Base-by-base conservation (phyloP, 2,113 vertebrate species). In the Pelodiscus sinensis region DNA sequence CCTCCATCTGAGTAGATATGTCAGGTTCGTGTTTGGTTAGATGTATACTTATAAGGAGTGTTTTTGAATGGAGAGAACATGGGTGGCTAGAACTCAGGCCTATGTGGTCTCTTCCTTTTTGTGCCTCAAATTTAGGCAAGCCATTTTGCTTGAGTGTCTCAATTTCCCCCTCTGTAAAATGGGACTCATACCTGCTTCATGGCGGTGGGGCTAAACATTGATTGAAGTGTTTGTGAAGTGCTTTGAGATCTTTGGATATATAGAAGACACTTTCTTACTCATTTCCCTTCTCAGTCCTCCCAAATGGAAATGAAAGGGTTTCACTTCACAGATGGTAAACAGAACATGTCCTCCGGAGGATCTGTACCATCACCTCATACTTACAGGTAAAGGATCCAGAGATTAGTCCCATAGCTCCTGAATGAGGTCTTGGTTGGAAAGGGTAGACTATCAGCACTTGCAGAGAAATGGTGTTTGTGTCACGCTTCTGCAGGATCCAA, bases 301-400 rank as follows among this genome's bases (percentile, higher is more conserved):
- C 99, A 99, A 93, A 98, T 99, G 98, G 99, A 99, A 97, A 98
- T 99, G 98, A 99, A 99, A 97, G 98, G 98, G 77, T 99, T 99
- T 97, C 99, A 99, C 97, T 99, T 99, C 93, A 95, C 99, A 11
- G 99, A 99, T 54, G 97, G 97, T 71, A 99, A 99, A 97, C 98
- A 98, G 96, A 99, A 79, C 95, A 98, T 99, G 96, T 98, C 99
- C 21, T 96, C 99, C 0, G 98, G 98, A 93, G 98, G 97, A 75
- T 96, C 98, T 19, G 84, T 98, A n/a, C 97, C 97, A 0, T 97
- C 98, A 18, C 97, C 98, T 25, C 98, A 99, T 79, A 96, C 98
- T 0, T 99, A 99, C 98, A 99, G 99, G 99, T 99, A 96, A 98
- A 97, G 81, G 1, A 0, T 18, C 60, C 10, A 31, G 68, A 86